These are phyloP conservation scores for Lumbricus terrestris DNA, from an alignment of 2,888 invertebrate species.

Conservation along the genomic window DNA sequence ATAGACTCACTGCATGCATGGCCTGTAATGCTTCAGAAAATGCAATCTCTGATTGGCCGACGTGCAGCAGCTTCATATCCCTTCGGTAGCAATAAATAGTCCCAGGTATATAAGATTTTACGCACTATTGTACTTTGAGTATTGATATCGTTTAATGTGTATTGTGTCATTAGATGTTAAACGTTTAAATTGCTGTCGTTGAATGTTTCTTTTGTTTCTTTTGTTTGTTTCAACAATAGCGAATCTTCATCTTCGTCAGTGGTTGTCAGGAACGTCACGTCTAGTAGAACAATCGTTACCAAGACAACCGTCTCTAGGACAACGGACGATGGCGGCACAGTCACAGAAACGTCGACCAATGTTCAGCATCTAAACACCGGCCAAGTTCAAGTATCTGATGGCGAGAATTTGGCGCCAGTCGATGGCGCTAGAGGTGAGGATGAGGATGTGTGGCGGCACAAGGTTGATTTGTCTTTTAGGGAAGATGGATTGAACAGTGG, in stretches of 20 bases:
- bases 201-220: not conserved
- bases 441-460: not conserved
- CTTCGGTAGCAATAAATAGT: no score
- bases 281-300: conserved; percentile 19
- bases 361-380: conserved; percentile 20
- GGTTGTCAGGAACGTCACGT: conserved; percentile 21
- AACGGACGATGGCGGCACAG: conserved; percentile 10
- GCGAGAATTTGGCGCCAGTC: not conserved
- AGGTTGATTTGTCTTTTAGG: not conserved
- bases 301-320: conserved; percentile 22
- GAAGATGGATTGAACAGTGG: not conserved
- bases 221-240: not conserved
- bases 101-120: not conserved
- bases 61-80: no score
- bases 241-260: not conserved
- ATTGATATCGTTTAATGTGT: not conserved
- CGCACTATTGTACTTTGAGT: not conserved
- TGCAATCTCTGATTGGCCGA: no score
- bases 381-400: not conserved
- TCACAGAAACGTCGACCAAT: conserved; percentile 17
- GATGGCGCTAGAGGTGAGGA: not conserved
- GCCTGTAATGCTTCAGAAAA: no score
- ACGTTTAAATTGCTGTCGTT: not conserved
- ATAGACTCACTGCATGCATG: no score
- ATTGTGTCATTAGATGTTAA: not conserved